phyloP scores from a whole-genome alignment of 2,113 vertebrate genomes.

The Amazona guildingii region DNA sequence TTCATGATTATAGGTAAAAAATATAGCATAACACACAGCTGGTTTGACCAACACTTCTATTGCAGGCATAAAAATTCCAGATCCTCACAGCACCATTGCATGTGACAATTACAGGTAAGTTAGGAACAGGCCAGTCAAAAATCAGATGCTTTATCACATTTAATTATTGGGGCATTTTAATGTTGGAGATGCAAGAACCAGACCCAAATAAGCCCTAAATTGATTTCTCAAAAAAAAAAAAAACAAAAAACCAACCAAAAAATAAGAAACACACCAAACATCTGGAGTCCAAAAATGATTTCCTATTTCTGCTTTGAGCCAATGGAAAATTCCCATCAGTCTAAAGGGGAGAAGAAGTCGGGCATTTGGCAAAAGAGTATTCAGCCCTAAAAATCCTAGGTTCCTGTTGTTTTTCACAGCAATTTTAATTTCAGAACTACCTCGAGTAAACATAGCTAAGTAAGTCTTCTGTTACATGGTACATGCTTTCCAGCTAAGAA shows the following conservation, averaged over 20 bases:
- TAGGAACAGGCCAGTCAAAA: not conserved
- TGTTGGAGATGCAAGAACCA: not conserved
- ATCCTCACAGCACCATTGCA: not conserved
- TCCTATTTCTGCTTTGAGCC: not conserved
- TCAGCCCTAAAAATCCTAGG: not conserved
- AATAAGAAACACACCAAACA: not conserved
- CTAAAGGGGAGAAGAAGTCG: not conserved
- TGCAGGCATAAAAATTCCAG: not conserved
- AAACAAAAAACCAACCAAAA: no score
- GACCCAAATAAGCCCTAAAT: not conserved
- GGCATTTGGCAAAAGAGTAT: not conserved
- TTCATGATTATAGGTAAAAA: not conserved
- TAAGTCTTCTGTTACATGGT: constrained; percentile 4
- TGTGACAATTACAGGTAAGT: not conserved
- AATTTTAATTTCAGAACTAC: constrained; percentile 12
- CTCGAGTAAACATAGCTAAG: constrained; percentile 17
- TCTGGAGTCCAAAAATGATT: not conserved
- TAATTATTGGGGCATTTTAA: not conserved
- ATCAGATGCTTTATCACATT: not conserved
- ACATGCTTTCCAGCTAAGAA: constrained; percentile 25
- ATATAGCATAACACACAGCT: not conserved
- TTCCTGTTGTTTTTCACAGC: not conserved
- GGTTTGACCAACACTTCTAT: not conserved
- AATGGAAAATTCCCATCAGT: not conserved
- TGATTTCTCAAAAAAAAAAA: not conserved